Percentiles rank a stretch among this genome's conserved stretches.
phyloP scores from a whole-genome alignment of 2,113 vertebrate species.

The human region GRCh38 chr5:23003501-23004000 shows the following conservation, averaged over 20 bases:
- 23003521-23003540: not conserved
- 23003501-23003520: not conserved
- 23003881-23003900: not conserved
- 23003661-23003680: not conserved
- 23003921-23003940: not conserved
- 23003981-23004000: not conserved
- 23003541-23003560: not conserved
- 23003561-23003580: not conserved
- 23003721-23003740: not conserved
- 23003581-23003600: not conserved
- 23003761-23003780: not conserved
- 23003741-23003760: too few relatives aligned
- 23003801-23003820: not conserved
- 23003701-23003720: too few relatives aligned
- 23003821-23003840: not conserved
- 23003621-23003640: not conserved
- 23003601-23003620: not conserved
- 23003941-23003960: not conserved
- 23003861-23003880: not conserved
- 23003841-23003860: not conserved
- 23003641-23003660: not conserved
- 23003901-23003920: not conserved
- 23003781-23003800: not conserved
- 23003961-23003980: too few relatives aligned
- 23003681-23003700: fast-evolving